Evolutionary conservation across 2,888 invertebrate species (phyloP).

Genomic region (Xylota sylvarum): DNA sequence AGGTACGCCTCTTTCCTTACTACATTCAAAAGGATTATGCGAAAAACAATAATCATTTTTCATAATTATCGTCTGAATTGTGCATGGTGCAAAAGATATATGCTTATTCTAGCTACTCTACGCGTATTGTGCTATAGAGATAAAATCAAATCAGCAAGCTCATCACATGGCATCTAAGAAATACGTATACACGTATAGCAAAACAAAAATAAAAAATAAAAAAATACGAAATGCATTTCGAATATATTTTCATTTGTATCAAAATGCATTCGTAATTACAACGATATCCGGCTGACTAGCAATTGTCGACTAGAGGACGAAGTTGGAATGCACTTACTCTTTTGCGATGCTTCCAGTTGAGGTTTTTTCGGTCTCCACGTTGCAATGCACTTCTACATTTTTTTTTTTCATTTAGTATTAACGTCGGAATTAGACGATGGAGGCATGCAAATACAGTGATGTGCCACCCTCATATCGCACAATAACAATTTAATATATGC

Average conservation of each 20-base stretch:
- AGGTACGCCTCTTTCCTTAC: too few species aligned
- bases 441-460: slow-evolving; percentile 15
- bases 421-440: slow-evolving; percentile 5
- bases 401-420: slow-evolving; percentile 20
- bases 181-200: background rate
- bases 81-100: background rate
- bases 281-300: slow-evolving; percentile 41
- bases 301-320: slow-evolving; percentile 22
- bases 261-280: slow-evolving; percentile 34
- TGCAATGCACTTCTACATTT: slow-evolving; percentile 14
- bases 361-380: background rate
- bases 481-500: slow-evolving; percentile 42
- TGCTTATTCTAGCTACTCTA: background rate
- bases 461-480: background rate
- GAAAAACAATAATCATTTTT: background rate
- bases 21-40: background rate
- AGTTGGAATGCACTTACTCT: slow-evolving; percentile 32
- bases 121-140: slow-evolving; percentile 7
- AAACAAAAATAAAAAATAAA: slow-evolving; percentile 2
- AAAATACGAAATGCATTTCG: slow-evolving; percentile 9
- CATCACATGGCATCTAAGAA: slow-evolving; percentile 3
- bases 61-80: slow-evolving; percentile 11
- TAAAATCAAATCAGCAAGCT: slow-evolving; percentile 2
- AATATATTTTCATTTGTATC: slow-evolving; percentile 24
- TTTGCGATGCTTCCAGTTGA: slow-evolving; percentile 11